Evolutionary conservation across 1,140 invertebrate genomes (phyloP).

Genomic region (Neodiprion lecontei): DNA sequence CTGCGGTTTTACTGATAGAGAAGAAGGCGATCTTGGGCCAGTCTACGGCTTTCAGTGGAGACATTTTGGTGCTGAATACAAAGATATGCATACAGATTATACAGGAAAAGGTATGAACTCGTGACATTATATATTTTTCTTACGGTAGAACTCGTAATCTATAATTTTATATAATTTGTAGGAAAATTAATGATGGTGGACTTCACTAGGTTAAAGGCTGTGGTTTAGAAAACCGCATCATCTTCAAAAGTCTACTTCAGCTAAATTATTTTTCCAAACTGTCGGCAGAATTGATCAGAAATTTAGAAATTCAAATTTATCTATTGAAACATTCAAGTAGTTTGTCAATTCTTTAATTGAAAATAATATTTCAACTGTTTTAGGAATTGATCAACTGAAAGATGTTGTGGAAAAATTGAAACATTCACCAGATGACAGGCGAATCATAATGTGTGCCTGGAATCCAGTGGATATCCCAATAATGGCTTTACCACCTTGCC

Average conservation of each 20-base stretch:
- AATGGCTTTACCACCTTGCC: slow-evolving; percentile 98
- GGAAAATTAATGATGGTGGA: too few species aligned
- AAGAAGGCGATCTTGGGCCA: slow-evolving; percentile 97
- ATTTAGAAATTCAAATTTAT: too few species aligned
- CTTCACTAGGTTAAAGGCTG: too few species aligned
- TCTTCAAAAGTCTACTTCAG: too few species aligned
- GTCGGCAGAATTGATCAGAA: too few species aligned
- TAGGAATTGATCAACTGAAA: slow-evolving; percentile 86
- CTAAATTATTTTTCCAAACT: not conserved
- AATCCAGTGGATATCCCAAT: slow-evolving; percentile 87
- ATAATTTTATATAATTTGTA: not conserved
- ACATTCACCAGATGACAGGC: slow-evolving; percentile 83
- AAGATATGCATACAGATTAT: slow-evolving; percentile 86
- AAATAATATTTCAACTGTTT: not conserved
- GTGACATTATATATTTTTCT: slow-evolving; percentile 63
- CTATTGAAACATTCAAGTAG: too few species aligned
- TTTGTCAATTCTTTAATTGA: not conserved
- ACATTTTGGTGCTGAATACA: slow-evolving; percentile 95
- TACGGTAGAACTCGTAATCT: not conserved
- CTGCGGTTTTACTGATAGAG: slow-evolving; percentile 83
- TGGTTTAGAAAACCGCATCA: too few species aligned
- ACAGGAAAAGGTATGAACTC: slow-evolving; percentile 79
- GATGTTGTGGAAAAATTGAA: slow-evolving; percentile 86
- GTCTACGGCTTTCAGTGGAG: slow-evolving; percentile 99
- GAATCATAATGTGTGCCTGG: slow-evolving; percentile 96